Base-by-base conservation (phyloP, 1,140 invertebrate genomes). In the Varroa destructor region DNA sequence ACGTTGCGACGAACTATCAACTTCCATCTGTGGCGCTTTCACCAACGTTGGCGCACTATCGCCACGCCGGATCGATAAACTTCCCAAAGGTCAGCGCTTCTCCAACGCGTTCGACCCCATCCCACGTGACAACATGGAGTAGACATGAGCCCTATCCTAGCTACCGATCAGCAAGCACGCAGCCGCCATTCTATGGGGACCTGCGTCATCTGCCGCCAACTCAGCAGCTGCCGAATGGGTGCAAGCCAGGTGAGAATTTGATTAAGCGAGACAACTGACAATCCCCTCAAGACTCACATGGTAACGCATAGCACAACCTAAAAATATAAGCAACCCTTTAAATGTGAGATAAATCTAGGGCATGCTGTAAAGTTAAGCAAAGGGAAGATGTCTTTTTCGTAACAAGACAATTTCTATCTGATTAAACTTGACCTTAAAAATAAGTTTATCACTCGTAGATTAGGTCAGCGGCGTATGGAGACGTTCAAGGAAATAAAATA, bases 51-150 rank as follows among this genome's bases (percentile, higher is more conserved):
- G 61, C 61, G 61, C 61, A 67, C 14, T 67, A 67, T 46, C 61
- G 61, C 61, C 61, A 67, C 61, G 61, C 61, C 46, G 61, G 61
- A 67, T 67, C 61, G 61, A 91, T 91, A 79, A 93, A 90, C 82
- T 91, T 94, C 78, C 90, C 90, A 72, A 91, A 90, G 81, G 83
- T 94, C 77, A 94, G 91, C 82, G 87, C 90, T 74, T 93, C 90
- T 77, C 92, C 92, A 54, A 93, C 92, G 72, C 90, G 90, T 72
- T 74, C 76, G 57, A 75, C 78, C 67, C 76, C 77, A 55, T 72
- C 76, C 57, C 75, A 77, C 61, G 61, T 67, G 40, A 67, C 61
- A 12, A 67, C 61, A 67, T 67, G 61, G 61, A 67, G 61, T 67
- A 67, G 61, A 67, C 61, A 67, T 67, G 61, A 67, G 61, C 37